Conservation (phyloP, 2,113 vertebrate genomes). For the Mustela nigripes region DNA sequence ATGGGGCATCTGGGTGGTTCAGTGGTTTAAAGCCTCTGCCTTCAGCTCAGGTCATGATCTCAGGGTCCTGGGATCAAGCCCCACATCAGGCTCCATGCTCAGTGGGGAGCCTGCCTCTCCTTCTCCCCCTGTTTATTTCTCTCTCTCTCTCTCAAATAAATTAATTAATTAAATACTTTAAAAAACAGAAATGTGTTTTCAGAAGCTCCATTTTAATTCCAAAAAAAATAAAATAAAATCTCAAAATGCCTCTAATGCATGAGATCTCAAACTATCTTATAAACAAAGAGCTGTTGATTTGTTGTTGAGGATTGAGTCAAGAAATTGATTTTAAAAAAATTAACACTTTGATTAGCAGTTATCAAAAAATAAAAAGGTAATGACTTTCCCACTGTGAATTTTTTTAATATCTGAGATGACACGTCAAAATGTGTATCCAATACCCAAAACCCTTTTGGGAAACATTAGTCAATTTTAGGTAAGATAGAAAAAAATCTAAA, state of each 20-base stretch:
- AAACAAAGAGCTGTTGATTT: constrained; percentile 9
- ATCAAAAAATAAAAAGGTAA: constrained; percentile 27
- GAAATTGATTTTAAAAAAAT: constrained; percentile 39
- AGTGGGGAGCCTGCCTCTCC: not conserved
- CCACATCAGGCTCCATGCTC: not conserved
- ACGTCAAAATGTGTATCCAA: constrained; percentile 43
- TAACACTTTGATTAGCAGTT: constrained; percentile 16
- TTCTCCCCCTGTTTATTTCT: not conserved
- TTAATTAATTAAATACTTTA: not conserved
- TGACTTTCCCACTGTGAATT: not conserved
- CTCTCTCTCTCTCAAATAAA: not conserved
- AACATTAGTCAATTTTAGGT: constrained; percentile 15
- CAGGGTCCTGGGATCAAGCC: no score
- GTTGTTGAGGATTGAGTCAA: not conserved
- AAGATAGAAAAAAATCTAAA: constrained; percentile 37
- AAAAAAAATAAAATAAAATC: not conserved
- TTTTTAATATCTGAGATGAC: not conserved
- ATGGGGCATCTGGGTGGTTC: no score
- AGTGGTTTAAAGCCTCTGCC: no score
- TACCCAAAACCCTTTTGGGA: not conserved
- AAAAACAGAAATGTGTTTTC: not conserved
- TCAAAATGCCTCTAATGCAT: not conserved
- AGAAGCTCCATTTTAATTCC: constrained; percentile 38
- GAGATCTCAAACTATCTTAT: constrained; percentile 2
- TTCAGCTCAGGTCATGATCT: no score